Conservation (phyloP, 1,140 invertebrate genomes). For the Hylyphantes graminicola region DNA sequence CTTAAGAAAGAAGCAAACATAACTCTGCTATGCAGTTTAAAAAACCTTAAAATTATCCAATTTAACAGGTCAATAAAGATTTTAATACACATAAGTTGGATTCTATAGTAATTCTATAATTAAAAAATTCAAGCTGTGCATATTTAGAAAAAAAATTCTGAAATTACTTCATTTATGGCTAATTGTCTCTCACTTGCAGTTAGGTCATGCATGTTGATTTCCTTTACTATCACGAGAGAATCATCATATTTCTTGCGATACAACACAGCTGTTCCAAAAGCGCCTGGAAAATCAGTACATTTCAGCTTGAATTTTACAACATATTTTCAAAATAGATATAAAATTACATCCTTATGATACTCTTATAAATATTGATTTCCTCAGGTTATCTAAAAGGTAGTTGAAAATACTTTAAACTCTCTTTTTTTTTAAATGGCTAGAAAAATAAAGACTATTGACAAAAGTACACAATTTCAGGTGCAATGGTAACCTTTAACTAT, state of each 20-base stretch:
- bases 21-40: no score
- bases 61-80: no score
- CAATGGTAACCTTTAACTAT: no score
- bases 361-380: background rate
- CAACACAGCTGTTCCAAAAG: constrained; percentile 80
- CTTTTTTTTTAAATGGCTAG: no score
- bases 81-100: no score
- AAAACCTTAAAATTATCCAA: no score
- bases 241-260: constrained; percentile 77
- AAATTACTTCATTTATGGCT: constrained; percentile 80
- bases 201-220: constrained; percentile 81
- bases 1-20: no score
- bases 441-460: no score
- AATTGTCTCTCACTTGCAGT: constrained; percentile 76
- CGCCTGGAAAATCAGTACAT: constrained; percentile 70
- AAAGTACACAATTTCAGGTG: no score
- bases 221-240: constrained; percentile 79
- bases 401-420: no score
- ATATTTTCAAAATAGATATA: background rate
- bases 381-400: background rate
- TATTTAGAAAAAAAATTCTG: background rate
- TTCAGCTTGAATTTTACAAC: background rate
- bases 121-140: background rate
- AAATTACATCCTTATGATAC: background rate
- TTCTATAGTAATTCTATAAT: no score